Base-by-base conservation (phyloP, 2,888 invertebrate species). In the Autographa pulchrina region DNA sequence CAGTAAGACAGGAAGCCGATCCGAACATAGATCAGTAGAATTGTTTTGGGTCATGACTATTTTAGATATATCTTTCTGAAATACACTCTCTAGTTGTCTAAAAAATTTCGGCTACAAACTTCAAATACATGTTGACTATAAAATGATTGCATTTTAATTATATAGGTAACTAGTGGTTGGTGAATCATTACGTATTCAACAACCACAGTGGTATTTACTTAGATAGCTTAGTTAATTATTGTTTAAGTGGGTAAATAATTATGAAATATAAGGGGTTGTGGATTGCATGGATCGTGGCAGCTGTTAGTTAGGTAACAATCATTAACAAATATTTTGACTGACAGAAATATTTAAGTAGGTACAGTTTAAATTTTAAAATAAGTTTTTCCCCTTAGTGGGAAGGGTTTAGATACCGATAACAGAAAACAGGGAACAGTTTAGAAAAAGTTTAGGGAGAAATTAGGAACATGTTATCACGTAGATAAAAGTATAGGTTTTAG, bases 131-230 rank as follows among this genome's bases (percentile, higher is more conserved):
- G 7, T n/a, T 16, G 6, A n/a, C 9, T 35, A 35, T 59, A 7
- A 35, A 59, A 83, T 89, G 90, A 91, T 90, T 86, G 86, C 79
- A 74, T 89, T 90, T 90, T 91, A 90, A 92, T 92, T 90, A 87
- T 87, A 87, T 86, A 81, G 87, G 5, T 48, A 7, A 5, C 48
- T 48, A 48, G 48, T 89, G 85, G 87, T 80, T 74, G 72, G 71
- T 79, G 82, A 83, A 85, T 81, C 79, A 81, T 77, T 62, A 65
- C 43, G 13, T 68, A 62, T 64, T 54, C 16, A 48, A 69, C 72
- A 76, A 80, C 76, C 78, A 82, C 75, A 82, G 78, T 82, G 78
- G 78, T 87, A 89, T 90, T 92, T 89, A 89, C 86, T 90, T 88
- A 87, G 85, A 86, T 74, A 68, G 35, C 9, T 20, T 69, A 61